Base-by-base conservation (phyloP, 2,113 vertebrate genomes). In the Propithecus coquereli region DNA sequence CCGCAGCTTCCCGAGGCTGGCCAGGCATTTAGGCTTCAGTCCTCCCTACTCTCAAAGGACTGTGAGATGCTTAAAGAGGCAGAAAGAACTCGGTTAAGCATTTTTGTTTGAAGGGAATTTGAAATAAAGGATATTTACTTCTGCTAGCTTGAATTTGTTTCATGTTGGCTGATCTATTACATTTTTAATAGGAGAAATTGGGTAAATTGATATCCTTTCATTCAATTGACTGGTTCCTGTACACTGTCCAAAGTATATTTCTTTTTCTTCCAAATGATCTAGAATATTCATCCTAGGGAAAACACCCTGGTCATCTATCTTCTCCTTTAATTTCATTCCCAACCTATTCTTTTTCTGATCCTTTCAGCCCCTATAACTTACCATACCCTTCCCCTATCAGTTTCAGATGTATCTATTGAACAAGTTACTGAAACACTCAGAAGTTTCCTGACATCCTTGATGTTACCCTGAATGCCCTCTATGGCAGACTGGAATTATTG, bases 61-160 rank as follows among this genome's bases (percentile, higher is more conserved):
- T 68, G 25, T 77, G 86, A 6, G 37, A 12, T 65, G 1, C 9
- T 59, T 71, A 6, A 30, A 65, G 77, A 27, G 12, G 30, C 37
- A 61, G 43, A 74, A 84, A 61, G 66, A 50, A 3, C 1, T 68
- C 22, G 45, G 8, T 43, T 65, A 54, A 52, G 54, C 32, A 52
- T 70, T 84, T 81, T 59, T 59, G 14, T 25, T 83, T 65, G 12
- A 91, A 34, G 32, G 40, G 0, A 76, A 37, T 50, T 90, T 79
- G 40, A 94, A 74, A 63, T 86, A 89, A 40, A 71, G 22, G 30
- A 1, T 14, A 66, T 71, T 82, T 77, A 63, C n/a, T 66, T 79
- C 9, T 71, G 32, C 23, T 79, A 86, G 27, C 16, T 43, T 57
- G 8, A 70, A 45, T 79, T 43, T 85, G 77, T 87, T 50, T 54